phyloP scores from a whole-genome alignment of 2,888 invertebrate genomes.

The Polyommatus icarus region DNA sequence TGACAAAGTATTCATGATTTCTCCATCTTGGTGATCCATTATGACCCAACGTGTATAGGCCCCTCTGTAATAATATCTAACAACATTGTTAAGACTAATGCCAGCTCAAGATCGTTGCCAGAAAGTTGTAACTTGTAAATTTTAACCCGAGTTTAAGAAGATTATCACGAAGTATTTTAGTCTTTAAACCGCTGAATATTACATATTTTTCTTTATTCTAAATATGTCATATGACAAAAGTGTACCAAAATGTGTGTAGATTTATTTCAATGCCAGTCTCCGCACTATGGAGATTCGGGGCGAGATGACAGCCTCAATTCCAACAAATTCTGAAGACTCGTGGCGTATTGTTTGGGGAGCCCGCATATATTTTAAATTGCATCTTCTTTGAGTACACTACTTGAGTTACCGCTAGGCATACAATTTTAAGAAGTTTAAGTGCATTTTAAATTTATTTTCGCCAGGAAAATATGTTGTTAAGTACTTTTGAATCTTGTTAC shows the following conservation, averaged over 20 bases:
- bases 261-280: background rate
- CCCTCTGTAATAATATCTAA: too few species aligned
- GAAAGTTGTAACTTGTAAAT: too few species aligned
- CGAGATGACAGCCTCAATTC: background rate
- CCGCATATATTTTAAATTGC: constrained; percentile 38
- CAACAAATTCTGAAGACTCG: constrained; percentile 28
- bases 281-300: constrained; percentile 17
- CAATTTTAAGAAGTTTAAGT: constrained; percentile 7
- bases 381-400: constrained; percentile 35
- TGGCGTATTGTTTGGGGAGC: constrained; percentile 34
- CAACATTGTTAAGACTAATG: too few species aligned
- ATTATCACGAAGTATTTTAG: too few species aligned
- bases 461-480: background rate
- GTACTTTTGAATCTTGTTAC: background rate
- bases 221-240: background rate
- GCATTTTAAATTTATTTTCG: constrained; percentile 17
- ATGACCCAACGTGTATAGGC: too few species aligned
- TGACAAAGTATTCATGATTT: too few species aligned
- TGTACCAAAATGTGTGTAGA: background rate
- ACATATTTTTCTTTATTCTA: background rate
- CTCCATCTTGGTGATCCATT: too few species aligned
- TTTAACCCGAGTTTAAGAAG: too few species aligned
- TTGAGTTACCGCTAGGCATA: constrained; percentile 22
- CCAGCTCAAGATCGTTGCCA: too few species aligned
- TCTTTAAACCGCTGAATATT: background rate